These are phyloP conservation scores for Pelochelys cantorii DNA, from an alignment of 2,797 vertebrate genomes.

Conservation along the genomic window DNA sequence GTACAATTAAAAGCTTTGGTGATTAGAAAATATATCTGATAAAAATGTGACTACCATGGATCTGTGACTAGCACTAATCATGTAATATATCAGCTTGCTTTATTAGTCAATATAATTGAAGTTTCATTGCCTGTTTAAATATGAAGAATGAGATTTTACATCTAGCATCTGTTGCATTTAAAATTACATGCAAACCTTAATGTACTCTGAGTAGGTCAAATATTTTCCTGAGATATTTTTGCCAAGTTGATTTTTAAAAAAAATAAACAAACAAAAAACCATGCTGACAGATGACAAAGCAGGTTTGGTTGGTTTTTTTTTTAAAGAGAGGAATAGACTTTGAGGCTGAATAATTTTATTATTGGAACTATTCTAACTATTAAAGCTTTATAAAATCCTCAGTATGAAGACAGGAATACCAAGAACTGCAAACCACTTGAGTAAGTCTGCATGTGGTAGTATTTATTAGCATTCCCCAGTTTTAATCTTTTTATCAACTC, in stretches of 20 bases:
- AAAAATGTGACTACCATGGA: constrained; percentile 23
- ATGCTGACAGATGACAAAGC: constrained; percentile 53
- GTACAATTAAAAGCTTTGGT: constrained; percentile 45
- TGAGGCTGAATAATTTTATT: constrained; percentile 40
- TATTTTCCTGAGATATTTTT: constrained; percentile 32
- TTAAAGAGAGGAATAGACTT: not conserved
- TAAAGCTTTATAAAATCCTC: constrained; percentile 62
- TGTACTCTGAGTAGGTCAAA: constrained; percentile 13
- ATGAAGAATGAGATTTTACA: constrained; percentile 20
- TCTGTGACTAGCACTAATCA: constrained; percentile 38
- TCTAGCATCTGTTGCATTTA: constrained; percentile 44
- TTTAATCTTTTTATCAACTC: constrained; percentile 65
- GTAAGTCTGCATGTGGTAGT: constrained; percentile 51
- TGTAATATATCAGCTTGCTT: constrained; percentile 61
- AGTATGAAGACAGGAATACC: constrained; percentile 65
- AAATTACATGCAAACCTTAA: not conserved
- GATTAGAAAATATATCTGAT: not conserved
- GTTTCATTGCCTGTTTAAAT: constrained; percentile 62
- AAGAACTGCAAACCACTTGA: constrained; percentile 65
- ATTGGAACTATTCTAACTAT: constrained; percentile 59
- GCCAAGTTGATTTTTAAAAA: constrained; percentile 33
- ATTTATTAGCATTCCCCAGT: constrained; percentile 64
- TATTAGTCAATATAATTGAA: constrained; percentile 68
- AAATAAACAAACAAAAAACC: constrained; percentile 1
- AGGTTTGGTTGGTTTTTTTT: not conserved